Conservation (phyloP, 2,888 invertebrate species). For the Parnassius apollo region DNA sequence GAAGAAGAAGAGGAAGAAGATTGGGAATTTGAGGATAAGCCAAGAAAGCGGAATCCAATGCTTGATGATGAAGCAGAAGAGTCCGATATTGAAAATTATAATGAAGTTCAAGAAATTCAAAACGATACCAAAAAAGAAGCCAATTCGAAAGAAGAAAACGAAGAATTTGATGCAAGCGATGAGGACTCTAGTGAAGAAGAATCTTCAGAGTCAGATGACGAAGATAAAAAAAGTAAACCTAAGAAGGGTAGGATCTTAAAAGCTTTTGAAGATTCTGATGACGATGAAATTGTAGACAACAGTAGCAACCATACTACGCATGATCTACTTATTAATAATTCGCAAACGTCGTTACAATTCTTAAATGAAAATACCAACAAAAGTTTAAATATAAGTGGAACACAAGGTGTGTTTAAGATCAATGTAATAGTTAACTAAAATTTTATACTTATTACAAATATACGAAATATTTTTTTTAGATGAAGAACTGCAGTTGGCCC, state of each 20-base stretch:
- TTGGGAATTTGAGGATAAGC: conserved; percentile 43
- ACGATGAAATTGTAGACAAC: conserved; percentile 34
- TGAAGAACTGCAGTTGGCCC: conserved; percentile 31
- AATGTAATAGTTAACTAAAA: background rate
- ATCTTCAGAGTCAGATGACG: conserved; percentile 57
- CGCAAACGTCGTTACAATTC: conserved; percentile 11
- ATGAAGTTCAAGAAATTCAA: conserved; percentile 30
- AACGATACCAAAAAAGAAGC: conserved; percentile 38
- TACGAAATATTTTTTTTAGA: conserved; percentile 24
- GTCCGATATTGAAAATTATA: conserved; percentile 60
- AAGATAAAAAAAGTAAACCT: conserved; percentile 43
- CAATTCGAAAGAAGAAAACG: conserved; percentile 41
- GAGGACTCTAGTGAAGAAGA: conserved; percentile 52
- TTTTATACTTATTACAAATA: conserved; percentile 4
- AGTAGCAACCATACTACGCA: background rate
- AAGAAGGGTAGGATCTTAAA: conserved; percentile 71
- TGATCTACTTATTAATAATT: background rate
- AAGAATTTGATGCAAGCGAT: conserved; percentile 47
- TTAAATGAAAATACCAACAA: conserved; percentile 20
- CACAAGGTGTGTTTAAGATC: conserved; percentile 50
- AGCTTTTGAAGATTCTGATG: conserved; percentile 75
- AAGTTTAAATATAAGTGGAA: conserved; percentile 39
- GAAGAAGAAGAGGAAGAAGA: conserved; percentile 65
- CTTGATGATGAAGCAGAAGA: conserved; percentile 77
- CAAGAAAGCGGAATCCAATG: conserved; percentile 63